Conservation (phyloP, 2,888 invertebrate genomes). For the Phyllotreta cruciferae region DNA sequence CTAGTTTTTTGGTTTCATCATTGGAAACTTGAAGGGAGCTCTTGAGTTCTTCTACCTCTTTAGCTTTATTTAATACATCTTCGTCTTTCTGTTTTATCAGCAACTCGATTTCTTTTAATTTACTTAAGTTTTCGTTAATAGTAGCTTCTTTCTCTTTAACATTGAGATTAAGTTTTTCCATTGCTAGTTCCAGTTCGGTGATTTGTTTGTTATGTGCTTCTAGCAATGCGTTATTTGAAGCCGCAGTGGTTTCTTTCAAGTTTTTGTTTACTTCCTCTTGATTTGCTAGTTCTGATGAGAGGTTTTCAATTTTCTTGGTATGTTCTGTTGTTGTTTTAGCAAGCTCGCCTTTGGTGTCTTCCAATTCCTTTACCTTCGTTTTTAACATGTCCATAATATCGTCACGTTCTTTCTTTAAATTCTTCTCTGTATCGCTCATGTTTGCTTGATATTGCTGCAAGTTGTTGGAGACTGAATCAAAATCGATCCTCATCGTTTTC, state of each 20-base stretch:
- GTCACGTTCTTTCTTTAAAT: conserved; percentile 55
- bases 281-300: conserved; percentile 47
- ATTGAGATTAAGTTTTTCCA: conserved; percentile 11
- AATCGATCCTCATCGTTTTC: conserved; percentile 54
- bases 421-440: conserved; percentile 51
- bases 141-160: conserved; percentile 18
- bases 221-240: conserved; percentile 23
- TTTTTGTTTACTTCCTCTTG: conserved; percentile 17
- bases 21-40: no score
- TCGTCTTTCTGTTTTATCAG: conserved; percentile 15
- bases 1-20: no score
- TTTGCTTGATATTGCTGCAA: conserved; percentile 55
- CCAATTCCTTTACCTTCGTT: conserved; percentile 54
- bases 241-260: conserved; percentile 24
- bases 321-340: conserved; percentile 47
- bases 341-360: conserved; percentile 54
- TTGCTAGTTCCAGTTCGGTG: conserved; percentile 15
- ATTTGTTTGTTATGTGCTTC: conserved; percentile 26
- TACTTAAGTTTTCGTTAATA: conserved; percentile 6
- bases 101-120: not conserved
- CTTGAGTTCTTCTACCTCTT: no score
- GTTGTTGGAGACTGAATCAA: conserved; percentile 49
- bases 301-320: conserved; percentile 60
- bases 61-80: conserved; percentile 14
- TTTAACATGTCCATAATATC: conserved; percentile 54